Conservation (phyloP, 2,797 vertebrate species). For the Urophycis tenuis region DNA sequence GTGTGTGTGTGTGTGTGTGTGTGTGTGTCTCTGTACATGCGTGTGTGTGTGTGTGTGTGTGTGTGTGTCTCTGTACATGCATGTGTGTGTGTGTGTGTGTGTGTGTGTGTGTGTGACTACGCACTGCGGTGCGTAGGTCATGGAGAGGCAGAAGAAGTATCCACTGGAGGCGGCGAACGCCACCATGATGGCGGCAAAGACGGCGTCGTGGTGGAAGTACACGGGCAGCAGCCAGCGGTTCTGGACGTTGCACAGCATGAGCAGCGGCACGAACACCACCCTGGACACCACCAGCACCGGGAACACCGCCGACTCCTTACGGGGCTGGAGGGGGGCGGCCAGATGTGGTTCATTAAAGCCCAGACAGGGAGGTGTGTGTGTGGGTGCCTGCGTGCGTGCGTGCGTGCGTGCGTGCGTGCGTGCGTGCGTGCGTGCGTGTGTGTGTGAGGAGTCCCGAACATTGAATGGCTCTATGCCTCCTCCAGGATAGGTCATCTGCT, state of each 20-base stretch:
- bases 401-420: too few relatives aligned
- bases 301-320: constrained; percentile 72
- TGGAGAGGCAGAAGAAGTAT: constrained; percentile 81
- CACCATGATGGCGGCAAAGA: constrained; percentile 74
- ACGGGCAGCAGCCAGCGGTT: constrained; percentile 57
- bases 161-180: constrained; percentile 79
- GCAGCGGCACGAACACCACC: constrained; percentile 77
- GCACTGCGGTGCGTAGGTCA: constrained; percentile 81
- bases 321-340: constrained; percentile 58
- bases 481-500: too few relatives aligned
- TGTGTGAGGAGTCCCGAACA: too few relatives aligned
- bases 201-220: constrained; percentile 66
- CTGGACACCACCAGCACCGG: constrained; percentile 71
- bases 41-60: background rate
- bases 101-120: constrained; percentile 32
- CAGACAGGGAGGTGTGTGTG: too few relatives aligned
- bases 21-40: background rate
- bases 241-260: constrained; percentile 81
- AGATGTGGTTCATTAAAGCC: too few relatives aligned
- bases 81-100: background rate
- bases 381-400: too few relatives aligned
- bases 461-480: too few relatives aligned
- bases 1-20: background rate
- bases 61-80: background rate
- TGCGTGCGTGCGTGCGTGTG: too few relatives aligned